Conservation (phyloP, 2,113 vertebrate species). For the Chrysochloris asiatica region DNA sequence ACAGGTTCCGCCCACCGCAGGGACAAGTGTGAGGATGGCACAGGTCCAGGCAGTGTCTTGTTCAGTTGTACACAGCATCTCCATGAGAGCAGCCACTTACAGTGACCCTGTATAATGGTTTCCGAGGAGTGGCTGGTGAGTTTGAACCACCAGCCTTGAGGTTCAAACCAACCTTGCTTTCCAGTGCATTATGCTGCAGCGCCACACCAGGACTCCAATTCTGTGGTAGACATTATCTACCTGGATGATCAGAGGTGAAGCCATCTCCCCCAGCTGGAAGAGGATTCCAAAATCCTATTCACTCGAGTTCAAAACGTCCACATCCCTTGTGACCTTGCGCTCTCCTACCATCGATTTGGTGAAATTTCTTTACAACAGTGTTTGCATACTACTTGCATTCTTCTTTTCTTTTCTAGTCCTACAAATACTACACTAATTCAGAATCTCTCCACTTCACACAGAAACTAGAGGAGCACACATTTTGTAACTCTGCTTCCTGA, state of each 20-base stretch:
- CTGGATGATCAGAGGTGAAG: too few species aligned
- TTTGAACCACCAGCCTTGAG: too few species aligned
- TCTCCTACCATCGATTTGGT: background rate
- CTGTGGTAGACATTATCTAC: too few species aligned
- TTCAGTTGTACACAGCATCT: background rate
- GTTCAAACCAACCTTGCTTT: too few species aligned
- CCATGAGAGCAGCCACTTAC: too few species aligned
- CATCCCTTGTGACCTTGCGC: background rate
- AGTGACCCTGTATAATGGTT: too few species aligned
- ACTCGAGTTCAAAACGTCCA: conserved; percentile 25
- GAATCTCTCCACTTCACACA: background rate
- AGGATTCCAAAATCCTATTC: background rate
- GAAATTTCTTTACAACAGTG: background rate
- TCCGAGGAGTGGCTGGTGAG: too few species aligned
- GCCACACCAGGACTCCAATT: too few species aligned
- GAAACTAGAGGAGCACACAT: background rate
- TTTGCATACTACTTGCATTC: background rate
- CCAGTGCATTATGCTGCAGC: too few species aligned
- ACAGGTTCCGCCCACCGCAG: background rate
- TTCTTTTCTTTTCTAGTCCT: background rate
- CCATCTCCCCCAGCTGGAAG: too few species aligned
- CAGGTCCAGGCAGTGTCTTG: background rate
- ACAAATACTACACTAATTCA: background rate
- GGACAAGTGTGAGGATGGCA: background rate
- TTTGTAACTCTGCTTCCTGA: background rate